A percentile compares a stretch with the other conserved stretches of the same genome.
phyloP scores from a whole-genome alignment of 1,140 invertebrate genomes.

The Sminthurinus signatus region DNA sequence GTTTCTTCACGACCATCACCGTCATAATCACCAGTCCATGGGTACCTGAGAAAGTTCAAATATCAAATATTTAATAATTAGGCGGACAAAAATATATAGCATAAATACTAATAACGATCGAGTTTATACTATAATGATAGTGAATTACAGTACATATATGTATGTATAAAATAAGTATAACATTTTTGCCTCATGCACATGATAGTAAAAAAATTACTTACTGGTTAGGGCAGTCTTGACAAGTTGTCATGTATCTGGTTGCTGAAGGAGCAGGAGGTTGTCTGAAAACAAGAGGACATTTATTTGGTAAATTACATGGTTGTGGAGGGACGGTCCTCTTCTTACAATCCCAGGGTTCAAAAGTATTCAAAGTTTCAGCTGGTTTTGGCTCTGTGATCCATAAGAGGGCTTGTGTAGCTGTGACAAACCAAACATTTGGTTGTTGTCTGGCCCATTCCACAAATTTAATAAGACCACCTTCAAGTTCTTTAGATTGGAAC shows the following conservation, averaged over 20 bases:
- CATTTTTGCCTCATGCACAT: no score
- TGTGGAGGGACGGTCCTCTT: constrained; percentile 58
- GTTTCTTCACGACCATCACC: constrained; percentile 68
- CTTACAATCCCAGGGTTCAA: constrained; percentile 74
- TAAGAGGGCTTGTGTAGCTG: constrained; percentile 77
- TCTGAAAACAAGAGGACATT: constrained; percentile 75
- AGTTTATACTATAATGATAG: no score
- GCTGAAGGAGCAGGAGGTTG: constrained; percentile 59
- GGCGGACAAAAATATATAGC: no score
- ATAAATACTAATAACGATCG: no score
- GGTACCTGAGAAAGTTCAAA: no score
- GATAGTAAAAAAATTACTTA: no score
- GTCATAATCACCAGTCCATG: constrained; percentile 76
- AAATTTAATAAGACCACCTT: constrained; percentile 75
- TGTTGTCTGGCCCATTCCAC: constrained; percentile 68
- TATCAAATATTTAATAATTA: no score
- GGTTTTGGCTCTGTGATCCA: constrained; percentile 84
- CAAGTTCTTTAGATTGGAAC: constrained; percentile 83
- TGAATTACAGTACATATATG: no score
- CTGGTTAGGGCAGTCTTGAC: constrained; percentile 73
- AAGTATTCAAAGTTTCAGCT: constrained; percentile 58
- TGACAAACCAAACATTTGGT: constrained; percentile 75
- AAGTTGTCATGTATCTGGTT: constrained; percentile 81
- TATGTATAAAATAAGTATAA: no score
- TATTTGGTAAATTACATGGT: constrained; percentile 74